These are phyloP conservation scores for Caenorhabditis remanei DNA, from an alignment of 1,140 invertebrate species.

Conservation along the genomic window DNA sequence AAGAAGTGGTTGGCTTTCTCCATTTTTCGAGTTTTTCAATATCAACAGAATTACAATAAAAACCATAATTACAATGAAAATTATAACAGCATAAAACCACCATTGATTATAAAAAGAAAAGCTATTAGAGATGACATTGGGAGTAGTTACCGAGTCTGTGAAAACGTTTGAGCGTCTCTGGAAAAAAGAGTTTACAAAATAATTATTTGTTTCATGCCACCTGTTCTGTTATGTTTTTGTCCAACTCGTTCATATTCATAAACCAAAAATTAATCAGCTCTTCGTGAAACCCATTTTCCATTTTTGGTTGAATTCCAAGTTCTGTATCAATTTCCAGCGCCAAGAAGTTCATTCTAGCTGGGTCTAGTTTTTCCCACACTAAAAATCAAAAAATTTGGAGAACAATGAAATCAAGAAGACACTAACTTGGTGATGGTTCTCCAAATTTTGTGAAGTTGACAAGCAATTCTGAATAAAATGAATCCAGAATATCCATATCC, in stretches of 20 bases:
- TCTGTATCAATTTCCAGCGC: not conserved
- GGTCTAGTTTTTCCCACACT: not conserved
- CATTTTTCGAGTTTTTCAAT: too few relatives aligned
- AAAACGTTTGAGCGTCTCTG: not conserved
- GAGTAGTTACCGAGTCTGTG: too few relatives aligned
- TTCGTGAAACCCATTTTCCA: not conserved
- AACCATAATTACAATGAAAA: not conserved
- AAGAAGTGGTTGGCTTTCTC: too few relatives aligned
- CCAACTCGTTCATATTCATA: not conserved
- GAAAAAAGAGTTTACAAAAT: not conserved
- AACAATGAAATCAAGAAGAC: too few relatives aligned
- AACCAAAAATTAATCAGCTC: not conserved
- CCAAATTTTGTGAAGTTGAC: slow-evolving; percentile 14
- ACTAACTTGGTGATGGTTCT: not conserved
- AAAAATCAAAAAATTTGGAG: not conserved
- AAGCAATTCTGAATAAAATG: slow-evolving; percentile 1
- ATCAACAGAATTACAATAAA: not conserved
- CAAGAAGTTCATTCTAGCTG: not conserved
- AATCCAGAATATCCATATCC: slow-evolving; percentile 25
- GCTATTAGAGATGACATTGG: too few relatives aligned
- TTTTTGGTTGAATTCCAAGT: not conserved
- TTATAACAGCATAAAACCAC: not conserved
- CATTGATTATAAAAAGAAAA: not conserved
- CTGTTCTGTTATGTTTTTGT: not conserved
- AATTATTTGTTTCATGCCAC: not conserved